A percentile compares a stretch with the other conserved stretches of the same genome.
Conservation (phyloP, 2,113 vertebrate species). For the Mobula birostris region DNA sequence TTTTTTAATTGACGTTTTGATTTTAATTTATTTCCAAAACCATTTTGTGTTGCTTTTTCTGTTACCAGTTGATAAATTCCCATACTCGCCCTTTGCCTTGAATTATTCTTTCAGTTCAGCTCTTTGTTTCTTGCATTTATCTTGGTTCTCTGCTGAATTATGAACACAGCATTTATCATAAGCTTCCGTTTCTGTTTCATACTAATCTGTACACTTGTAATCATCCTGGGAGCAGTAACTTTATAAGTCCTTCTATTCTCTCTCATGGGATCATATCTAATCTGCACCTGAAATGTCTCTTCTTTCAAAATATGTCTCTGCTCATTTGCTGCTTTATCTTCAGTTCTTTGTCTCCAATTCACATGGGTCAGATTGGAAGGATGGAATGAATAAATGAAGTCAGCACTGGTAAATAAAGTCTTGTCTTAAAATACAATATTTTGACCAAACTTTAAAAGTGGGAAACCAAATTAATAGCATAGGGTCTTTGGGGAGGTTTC, state of each 20-base stretch:
- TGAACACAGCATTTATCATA: not conserved
- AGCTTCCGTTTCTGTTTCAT: not conserved
- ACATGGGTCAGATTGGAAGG: constrained; percentile 9
- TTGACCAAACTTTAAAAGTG: not conserved
- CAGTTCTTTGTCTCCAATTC: not conserved
- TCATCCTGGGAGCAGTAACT: not conserved
- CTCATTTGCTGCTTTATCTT: not conserved
- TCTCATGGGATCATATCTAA: not conserved
- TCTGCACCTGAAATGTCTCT: not conserved
- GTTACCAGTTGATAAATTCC: not conserved
- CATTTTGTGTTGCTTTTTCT: not conserved
- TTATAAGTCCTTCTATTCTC: too few species aligned
- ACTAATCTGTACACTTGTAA: not conserved
- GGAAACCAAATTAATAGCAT: not conserved
- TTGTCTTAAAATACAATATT: not conserved
- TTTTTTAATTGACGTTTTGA: not conserved
- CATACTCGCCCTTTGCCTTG: not conserved
- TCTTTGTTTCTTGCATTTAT: not conserved
- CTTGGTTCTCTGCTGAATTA: not conserved
- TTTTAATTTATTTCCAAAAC: not conserved
- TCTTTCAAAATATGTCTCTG: not conserved
- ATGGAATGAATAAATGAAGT: not conserved
- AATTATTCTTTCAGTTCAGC: not conserved
- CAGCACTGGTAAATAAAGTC: not conserved
- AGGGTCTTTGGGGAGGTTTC: not conserved